These are phyloP conservation scores for Brachyrhaphis roseni DNA, from an alignment of 2,797 vertebrate genomes.

Conservation along the genomic window DNA sequence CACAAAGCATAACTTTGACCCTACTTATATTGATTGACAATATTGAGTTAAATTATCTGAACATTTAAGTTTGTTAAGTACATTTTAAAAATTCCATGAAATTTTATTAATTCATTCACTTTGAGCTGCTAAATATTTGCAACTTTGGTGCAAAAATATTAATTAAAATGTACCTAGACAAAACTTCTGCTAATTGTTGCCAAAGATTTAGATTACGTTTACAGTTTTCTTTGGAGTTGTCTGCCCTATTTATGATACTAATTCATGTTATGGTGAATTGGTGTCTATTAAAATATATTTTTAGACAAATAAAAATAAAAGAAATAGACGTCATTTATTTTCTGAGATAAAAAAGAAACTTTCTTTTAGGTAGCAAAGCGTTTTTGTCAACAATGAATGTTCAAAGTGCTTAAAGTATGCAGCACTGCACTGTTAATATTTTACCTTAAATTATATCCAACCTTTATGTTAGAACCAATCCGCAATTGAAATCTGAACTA, in stretches of 20 bases:
- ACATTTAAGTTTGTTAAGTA: not conserved
- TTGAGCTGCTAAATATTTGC: not conserved
- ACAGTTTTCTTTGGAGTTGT: not conserved
- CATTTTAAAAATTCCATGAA: not conserved
- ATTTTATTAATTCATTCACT: not conserved
- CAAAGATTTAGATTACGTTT: not conserved
- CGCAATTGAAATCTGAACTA: not conserved
- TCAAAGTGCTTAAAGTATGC: not conserved
- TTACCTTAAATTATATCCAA: not conserved
- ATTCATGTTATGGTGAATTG: not conserved
- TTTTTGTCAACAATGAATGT: not conserved
- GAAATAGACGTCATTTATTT: not conserved
- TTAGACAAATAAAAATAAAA: not conserved
- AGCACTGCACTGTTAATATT: not conserved
- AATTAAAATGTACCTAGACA: not conserved
- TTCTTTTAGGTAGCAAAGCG: not conserved
- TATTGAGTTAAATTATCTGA: not conserved
- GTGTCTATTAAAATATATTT: not conserved
- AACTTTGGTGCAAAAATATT: not conserved
- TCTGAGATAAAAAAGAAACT: not conserved
- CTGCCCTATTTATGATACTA: not conserved
- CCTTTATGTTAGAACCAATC: not conserved
- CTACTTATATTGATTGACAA: not conserved
- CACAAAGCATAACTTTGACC: not conserved
- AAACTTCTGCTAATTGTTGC: not conserved